Conservation (phyloP, 53 echinoderm and acorn worm species). For the Temnopleurus reevesii region DNA sequence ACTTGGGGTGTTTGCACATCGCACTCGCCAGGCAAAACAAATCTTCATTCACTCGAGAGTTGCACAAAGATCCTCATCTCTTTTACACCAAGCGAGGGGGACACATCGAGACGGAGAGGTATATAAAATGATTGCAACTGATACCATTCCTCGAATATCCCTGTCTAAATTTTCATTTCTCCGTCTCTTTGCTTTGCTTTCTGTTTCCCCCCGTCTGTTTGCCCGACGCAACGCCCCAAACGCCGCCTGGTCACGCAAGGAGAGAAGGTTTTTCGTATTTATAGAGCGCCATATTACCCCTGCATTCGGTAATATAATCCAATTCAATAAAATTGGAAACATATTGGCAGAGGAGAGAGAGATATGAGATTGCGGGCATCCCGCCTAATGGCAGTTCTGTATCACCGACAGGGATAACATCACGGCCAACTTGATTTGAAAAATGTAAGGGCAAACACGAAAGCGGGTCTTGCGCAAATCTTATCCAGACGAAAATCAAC, state of each 20-base stretch:
- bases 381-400: slow-evolving; percentile 37
- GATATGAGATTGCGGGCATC: slow-evolving; percentile 49
- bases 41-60: slow-evolving; percentile 39
- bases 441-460: slow-evolving; percentile 45
- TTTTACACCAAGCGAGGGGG: not conserved
- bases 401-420: slow-evolving; percentile 27
- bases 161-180: slow-evolving; percentile 41
- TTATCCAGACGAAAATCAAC: slow-evolving; percentile 39
- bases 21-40: slow-evolving; percentile 46
- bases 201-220: not conserved
- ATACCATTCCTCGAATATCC: slow-evolving; percentile 30
- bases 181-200: slow-evolving; percentile 22
- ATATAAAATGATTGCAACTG: slow-evolving; percentile 39
- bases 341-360: slow-evolving; percentile 33
- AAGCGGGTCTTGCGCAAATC: slow-evolving; percentile 49
- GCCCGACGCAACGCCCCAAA: slow-evolving; percentile 13
- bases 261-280: slow-evolving; percentile 41
- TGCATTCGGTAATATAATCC: slow-evolving; percentile 57
- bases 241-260: slow-evolving; percentile 17
- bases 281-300: slow-evolving; percentile 57
- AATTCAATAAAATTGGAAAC: slow-evolving; percentile 63
- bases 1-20: slow-evolving; percentile 49
- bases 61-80: slow-evolving; percentile 5
- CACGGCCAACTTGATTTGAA: slow-evolving; percentile 52
- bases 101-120: not conserved